These are phyloP conservation scores for Ceyx cyanopectus DNA, from an alignment of 2,113 vertebrate genomes.

Conservation along the genomic window DNA sequence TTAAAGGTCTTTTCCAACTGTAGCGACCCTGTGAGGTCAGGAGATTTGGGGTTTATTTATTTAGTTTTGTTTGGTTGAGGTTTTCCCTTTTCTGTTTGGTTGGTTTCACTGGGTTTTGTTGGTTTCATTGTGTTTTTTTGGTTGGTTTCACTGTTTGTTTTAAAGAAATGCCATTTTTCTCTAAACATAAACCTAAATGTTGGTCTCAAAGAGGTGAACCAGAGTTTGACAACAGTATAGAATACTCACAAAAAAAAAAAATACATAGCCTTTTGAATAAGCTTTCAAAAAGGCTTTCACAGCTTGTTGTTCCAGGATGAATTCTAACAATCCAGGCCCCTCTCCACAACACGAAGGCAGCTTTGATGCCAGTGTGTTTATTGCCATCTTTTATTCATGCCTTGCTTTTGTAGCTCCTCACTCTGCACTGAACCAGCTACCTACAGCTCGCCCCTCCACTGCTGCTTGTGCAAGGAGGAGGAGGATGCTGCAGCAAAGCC, in stretches of 20 bases:
- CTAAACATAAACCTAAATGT: not conserved
- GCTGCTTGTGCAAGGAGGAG: not conserved
- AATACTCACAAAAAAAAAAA: not conserved
- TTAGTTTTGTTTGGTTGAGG: too few relatives aligned
- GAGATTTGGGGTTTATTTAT: not conserved
- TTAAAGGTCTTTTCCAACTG: too few relatives aligned
- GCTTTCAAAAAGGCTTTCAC: not conserved
- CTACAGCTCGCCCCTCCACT: not conserved
- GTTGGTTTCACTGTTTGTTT: not conserved
- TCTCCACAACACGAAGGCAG: not conserved
- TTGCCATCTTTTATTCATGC: constrained; percentile 43
- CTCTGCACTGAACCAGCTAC: not conserved
- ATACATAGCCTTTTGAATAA: not conserved
- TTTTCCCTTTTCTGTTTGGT: too few relatives aligned
- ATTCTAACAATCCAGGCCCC: not conserved
- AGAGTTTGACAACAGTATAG: not conserved
- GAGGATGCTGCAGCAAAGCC: not conserved
- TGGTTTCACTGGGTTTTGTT: too few relatives aligned
- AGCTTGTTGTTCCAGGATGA: not conserved
- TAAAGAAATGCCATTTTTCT: not conserved
- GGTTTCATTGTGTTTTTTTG: not conserved
- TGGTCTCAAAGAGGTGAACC: not conserved
- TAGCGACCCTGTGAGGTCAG: not conserved
- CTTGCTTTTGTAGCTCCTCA: constrained; percentile 29
- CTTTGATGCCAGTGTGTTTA: constrained; percentile 14